Base-by-base conservation (phyloP, 2,797 vertebrate species). In the Sitta carolinensis region DNA sequence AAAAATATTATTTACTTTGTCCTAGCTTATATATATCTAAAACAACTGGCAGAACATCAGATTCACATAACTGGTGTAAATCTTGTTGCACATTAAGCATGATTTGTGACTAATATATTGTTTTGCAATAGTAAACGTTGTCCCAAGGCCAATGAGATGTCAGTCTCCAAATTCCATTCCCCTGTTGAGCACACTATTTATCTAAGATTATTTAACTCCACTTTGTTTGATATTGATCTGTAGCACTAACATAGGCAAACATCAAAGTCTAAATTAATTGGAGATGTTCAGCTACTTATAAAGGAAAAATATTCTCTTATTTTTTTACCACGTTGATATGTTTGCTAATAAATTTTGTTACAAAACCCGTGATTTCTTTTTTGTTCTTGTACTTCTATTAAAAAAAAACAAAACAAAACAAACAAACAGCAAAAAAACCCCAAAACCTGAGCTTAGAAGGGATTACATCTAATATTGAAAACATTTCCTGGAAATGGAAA, bases 401-500 rank as follows among this genome's bases (percentile, higher is more conserved):
- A 52, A 5, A 59, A 62, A 75, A 38, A 79, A 32, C 62, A 36
- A 72, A 47, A 54, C 32, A 40, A 40, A 13, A 67, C 67, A 73
- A 43, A 43, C 16, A 43, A 43, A 17, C 50, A 72, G 67, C 4
- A 61, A 64, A 66, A 69, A 47, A 61, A 47, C 5, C 3, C 12
- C 13, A 64, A 81, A 94, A 75, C 38, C 47, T 80, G 38, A 78
- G 47, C 54, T 95, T 91, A 96, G 85, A 88, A 91, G 79, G 61
- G 75, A 90, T 95, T 95, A 36, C 50, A 36, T 94, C 67, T 92
- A 66, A 84, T 94, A 92, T 93, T 93, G 79, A 90, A 97, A 90
- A 87, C 92, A 73, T 97, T 97, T 97, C 95, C 91, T 95, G 85
- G 92, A 96, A 94, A 94, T 85, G 66, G 89, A 94, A 90, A 93